Evolutionary conservation across 2,797 vertebrate genomes (phyloP).

Genomic region (Lepilemur septentrionalis): DNA sequence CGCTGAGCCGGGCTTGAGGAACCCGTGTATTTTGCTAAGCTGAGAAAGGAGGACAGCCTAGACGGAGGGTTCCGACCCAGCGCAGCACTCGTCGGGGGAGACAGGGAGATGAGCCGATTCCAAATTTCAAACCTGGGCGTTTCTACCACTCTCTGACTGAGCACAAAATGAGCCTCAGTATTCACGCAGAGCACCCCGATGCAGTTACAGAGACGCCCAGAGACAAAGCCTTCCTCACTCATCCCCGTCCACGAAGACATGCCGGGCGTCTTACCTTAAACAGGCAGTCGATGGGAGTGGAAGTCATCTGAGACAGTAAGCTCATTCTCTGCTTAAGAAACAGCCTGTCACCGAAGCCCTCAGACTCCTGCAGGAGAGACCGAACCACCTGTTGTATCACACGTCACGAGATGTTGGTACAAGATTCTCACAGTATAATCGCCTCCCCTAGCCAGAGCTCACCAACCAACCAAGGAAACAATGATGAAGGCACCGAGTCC

Average conservation of each 20-base stretch:
- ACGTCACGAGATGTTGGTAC: background rate
- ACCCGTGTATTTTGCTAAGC: background rate
- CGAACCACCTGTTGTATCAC: background rate
- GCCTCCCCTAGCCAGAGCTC: background rate
- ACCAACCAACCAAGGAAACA: background rate
- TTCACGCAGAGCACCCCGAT: background rate
- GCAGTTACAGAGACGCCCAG: background rate
- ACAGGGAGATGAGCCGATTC: rapidly evolving
- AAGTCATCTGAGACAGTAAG: conserved; percentile 90
- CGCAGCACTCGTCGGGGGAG: rapidly evolving
- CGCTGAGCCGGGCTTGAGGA: background rate
- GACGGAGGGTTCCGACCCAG: background rate
- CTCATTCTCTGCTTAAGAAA: conserved; percentile 93
- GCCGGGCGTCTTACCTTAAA: conserved; percentile 89
- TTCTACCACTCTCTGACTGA: background rate
- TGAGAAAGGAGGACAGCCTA: background rate
- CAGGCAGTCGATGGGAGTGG: conserved; percentile 91
- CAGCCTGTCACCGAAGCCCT: conserved; percentile 88
- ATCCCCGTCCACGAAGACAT: background rate
- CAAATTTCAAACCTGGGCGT: background rate
- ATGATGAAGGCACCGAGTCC: background rate
- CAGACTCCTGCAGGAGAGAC: conserved; percentile 85
- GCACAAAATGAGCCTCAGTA: background rate
- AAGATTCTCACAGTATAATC: background rate
- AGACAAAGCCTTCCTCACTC: rapidly evolving